Evolutionary conservation across 64 coral and sea anemone genomes (phyloP).

Genomic region (Montipora foliosa): DNA sequence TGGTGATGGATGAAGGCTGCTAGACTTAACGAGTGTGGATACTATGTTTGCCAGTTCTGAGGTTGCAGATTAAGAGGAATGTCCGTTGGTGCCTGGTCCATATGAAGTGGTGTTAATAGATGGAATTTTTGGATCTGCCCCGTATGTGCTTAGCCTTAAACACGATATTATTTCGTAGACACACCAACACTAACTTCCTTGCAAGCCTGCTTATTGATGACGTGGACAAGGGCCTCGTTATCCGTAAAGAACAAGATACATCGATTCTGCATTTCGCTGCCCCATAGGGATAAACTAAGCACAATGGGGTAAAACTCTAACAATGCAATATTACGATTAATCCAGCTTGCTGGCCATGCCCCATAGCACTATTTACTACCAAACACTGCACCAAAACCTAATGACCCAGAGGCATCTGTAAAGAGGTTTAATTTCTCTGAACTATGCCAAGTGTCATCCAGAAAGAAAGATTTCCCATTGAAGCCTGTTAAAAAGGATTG

Average conservation of each 20-base stretch:
- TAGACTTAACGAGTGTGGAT: conserved; percentile 19
- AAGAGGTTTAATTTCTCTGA: conserved; percentile 21
- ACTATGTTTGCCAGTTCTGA: conserved; percentile 57
- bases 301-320: conserved; percentile 61
- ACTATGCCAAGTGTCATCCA: conserved; percentile 43
- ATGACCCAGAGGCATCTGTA: conserved; percentile 30
- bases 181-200: conserved; percentile 50
- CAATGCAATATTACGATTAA: conserved; percentile 27
- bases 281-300: conserved; percentile 44
- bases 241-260: conserved; percentile 44
- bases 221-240: conserved; percentile 33
- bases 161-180: conserved; percentile 35
- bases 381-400: conserved; percentile 49
- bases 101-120: conserved; percentile 16
- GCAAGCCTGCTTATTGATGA: conserved; percentile 64
- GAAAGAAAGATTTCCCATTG: conserved; percentile 57
- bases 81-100: conserved; percentile 52
- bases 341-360: conserved; percentile 14
- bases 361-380: conserved; percentile 59
- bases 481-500: conserved; percentile 25
- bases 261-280: conserved; percentile 23
- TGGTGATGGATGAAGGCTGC: conserved; percentile 63
- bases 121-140: conserved; percentile 46
- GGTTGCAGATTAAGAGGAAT: conserved; percentile 61
- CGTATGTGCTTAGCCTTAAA: conserved; percentile 58